These are phyloP conservation scores for Eurois occulta DNA, from an alignment of 2,888 invertebrate genomes.

Conservation along the genomic window DNA sequence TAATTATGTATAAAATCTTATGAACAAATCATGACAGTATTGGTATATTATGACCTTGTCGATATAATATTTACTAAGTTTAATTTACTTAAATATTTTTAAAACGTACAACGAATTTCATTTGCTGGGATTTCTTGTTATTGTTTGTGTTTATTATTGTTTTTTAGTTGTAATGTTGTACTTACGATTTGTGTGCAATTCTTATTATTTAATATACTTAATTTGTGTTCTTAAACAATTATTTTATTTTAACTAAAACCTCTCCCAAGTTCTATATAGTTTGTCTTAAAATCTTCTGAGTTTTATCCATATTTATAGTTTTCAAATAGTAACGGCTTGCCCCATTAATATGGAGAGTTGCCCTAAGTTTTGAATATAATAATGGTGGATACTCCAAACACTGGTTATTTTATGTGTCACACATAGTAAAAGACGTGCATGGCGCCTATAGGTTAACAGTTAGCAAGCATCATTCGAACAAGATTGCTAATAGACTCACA, in stretches of 20 bases:
- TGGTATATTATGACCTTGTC: slow-evolving; percentile 61
- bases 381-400: too few relatives aligned
- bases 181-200: slow-evolving; percentile 74
- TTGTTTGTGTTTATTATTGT: slow-evolving; percentile 66
- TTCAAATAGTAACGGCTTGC: background rate
- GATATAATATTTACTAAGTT: slow-evolving; percentile 55
- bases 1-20: slow-evolving; percentile 40
- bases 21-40: slow-evolving; percentile 80
- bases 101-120: slow-evolving; percentile 71
- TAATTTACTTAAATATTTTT: slow-evolving; percentile 64
- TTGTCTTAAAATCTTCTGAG: background rate
- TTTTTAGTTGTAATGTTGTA: slow-evolving; percentile 69
- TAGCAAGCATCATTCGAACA: background rate
- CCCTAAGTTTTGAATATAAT: too few relatives aligned
- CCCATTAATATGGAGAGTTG: background rate
- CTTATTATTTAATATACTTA: slow-evolving; percentile 69
- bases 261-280: background rate
- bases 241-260: slow-evolving; percentile 26
- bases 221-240: slow-evolving; percentile 41
- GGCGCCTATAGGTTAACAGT: background rate
- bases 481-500: background rate
- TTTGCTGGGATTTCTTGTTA: slow-evolving; percentile 64
- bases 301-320: background rate
- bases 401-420: background rate
- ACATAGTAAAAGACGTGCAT: background rate